These are phyloP conservation scores for Fistularia tabacaria DNA, from an alignment of 2,797 vertebrate genomes.

Conservation along the genomic window DNA sequence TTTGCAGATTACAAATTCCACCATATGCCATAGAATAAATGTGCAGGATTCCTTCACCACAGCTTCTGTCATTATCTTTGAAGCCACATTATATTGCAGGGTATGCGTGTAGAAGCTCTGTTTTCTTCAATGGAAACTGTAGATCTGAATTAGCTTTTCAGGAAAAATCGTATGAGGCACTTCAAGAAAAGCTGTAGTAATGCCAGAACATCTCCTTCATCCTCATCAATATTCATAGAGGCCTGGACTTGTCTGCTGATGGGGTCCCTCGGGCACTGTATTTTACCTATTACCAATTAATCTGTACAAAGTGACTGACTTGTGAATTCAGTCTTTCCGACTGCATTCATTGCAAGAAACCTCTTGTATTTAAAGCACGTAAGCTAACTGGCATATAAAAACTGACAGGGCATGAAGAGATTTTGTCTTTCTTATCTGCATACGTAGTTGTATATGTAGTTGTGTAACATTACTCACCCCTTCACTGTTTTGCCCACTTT, in stretches of 20 bases:
- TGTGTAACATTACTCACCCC: conserved; percentile 81
- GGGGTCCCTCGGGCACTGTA: conserved; percentile 26
- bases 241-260: conserved; percentile 24
- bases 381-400: conserved; percentile 8
- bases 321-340: conserved; percentile 20
- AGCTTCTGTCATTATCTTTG: neutral
- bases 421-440: neutral
- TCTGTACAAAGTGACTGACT: conserved; percentile 32
- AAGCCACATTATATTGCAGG: neutral
- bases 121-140: conserved; percentile 12
- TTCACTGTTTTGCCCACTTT: conserved; percentile 82
- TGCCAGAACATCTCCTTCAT: conserved; percentile 22
- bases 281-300: conserved; percentile 36
- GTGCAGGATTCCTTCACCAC: neutral
- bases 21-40: conserved; percentile 12
- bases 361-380: conserved; percentile 15
- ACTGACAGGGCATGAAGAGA: neutral
- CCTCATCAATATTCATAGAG: conserved; percentile 50
- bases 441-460: neutral
- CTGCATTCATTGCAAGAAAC: conserved; percentile 19
- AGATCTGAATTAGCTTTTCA: conserved; percentile 10
- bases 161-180: conserved; percentile 9
- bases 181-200: conserved; percentile 30
- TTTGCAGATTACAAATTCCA: conserved; percentile 11
- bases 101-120: conserved; percentile 4